These are phyloP conservation scores for Pseudolycoriella hygida DNA, from an alignment of 2,888 invertebrate species.

Conservation along the genomic window DNA sequence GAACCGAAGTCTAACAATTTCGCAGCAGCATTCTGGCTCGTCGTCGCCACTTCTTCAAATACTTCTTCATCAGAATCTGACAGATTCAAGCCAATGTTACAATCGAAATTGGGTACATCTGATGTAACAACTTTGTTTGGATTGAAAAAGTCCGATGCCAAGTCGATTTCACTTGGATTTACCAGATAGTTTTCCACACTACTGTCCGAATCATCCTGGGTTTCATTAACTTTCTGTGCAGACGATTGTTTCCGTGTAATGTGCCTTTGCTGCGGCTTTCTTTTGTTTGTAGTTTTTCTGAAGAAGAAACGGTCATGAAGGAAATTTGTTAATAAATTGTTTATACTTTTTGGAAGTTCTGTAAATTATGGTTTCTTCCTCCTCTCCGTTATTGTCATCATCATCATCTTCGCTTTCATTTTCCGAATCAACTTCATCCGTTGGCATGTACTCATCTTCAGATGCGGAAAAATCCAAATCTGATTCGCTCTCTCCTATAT, in stretches of 20 bases:
- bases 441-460: slow-evolving; percentile 25
- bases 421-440: slow-evolving; percentile 11
- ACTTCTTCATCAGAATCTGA: slow-evolving; percentile 19
- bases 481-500: not conserved
- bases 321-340: not conserved
- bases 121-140: not conserved
- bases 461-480: slow-evolving; percentile 25
- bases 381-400: not conserved
- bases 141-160: slow-evolving; percentile 35
- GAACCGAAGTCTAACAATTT: slow-evolving; percentile 24
- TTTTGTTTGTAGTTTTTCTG: not conserved
- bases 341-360: no score
- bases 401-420: not conserved
- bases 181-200: slow-evolving; percentile 37
- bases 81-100: slow-evolving; percentile 22
- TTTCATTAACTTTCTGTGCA: slow-evolving; percentile 16
- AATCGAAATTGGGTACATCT: slow-evolving; percentile 21
- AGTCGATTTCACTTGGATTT: slow-evolving; percentile 34
- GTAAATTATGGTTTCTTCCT: no score
- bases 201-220: slow-evolving; percentile 18
- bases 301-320: not conserved
- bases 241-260: not conserved
- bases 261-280: not conserved
- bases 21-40: not conserved
- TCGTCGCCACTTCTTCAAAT: slow-evolving; percentile 14